A percentile compares a stretch with the other conserved stretches of the same genome.
phyloP scores from a whole-genome alignment of 1,140 invertebrate species.

The Zaprionus camerounensis region DNA sequence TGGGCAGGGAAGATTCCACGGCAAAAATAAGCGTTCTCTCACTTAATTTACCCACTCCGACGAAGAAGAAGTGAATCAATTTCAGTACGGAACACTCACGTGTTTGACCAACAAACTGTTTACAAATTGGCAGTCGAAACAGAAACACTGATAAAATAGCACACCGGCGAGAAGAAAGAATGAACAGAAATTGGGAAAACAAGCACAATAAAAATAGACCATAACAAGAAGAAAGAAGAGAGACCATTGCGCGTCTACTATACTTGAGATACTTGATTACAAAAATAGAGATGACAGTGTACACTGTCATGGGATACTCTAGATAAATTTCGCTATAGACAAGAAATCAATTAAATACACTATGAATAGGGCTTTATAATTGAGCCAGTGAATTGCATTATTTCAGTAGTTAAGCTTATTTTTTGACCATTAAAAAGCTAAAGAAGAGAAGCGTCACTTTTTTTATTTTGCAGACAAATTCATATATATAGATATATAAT shows the following conservation, averaged over 20 bases:
- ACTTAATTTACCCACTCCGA: conserved; percentile 53
- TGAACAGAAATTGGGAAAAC: conserved; percentile 22
- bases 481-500: no score
- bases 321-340: neutral
- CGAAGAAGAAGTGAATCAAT: conserved; percentile 46
- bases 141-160: conserved; percentile 55
- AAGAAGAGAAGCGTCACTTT: neutral
- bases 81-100: conserved; percentile 23
- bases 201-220: conserved; percentile 54
- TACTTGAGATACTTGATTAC: conserved; percentile 14
- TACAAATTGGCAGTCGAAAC: conserved; percentile 63
- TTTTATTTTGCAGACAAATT: neutral
- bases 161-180: conserved; percentile 18
- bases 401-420: neutral
- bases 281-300: conserved; percentile 25
- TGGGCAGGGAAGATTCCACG: conserved; percentile 46
- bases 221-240: conserved; percentile 18
- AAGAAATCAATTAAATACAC: neutral
- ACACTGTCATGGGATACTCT: conserved; percentile 25
- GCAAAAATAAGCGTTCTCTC: conserved; percentile 65
- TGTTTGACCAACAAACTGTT: conserved; percentile 59
- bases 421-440: neutral
- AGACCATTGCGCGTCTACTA: conserved; percentile 6
- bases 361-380: neutral
- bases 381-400: neutral